Percentiles rank a stretch among this genome's conserved stretches.
Evolutionary conservation across 2,888 invertebrate genomes (phyloP).

Genomic region (Timema podura): DNA sequence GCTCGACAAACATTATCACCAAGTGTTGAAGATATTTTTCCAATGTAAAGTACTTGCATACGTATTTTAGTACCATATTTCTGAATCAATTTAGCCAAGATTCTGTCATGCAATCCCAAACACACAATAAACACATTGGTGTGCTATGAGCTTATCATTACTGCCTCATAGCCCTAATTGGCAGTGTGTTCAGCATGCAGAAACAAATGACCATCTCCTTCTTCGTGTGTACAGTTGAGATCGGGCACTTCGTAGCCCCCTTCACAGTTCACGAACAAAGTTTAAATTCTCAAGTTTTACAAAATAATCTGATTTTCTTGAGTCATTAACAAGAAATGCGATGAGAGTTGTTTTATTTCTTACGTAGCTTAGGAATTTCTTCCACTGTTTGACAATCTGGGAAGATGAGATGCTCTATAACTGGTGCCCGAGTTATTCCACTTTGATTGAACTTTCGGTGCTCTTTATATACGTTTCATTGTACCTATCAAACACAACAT

Average conservation of each 20-base stretch:
- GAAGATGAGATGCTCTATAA: conserved; percentile 1
- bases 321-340: conserved; percentile 5
- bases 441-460: neutral
- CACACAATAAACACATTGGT: neutral
- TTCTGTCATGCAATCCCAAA: neutral
- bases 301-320: neutral
- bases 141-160: neutral
- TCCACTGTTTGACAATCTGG: neutral
- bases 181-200: neutral
- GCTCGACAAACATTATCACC: neutral
- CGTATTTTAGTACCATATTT: conserved; percentile 3
- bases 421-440: neutral
- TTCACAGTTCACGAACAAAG: neutral
- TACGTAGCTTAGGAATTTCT: neutral
- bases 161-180: conserved; percentile 7
- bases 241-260: neutral
- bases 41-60: neutral
- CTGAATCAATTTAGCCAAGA: neutral
- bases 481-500: neutral
- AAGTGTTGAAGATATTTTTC: neutral
- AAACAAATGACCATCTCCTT: neutral
- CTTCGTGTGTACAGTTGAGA: neutral
- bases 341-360: neutral
- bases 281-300: neutral
- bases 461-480: neutral